Evolutionary conservation across 2,888 invertebrate genomes (phyloP).

Genomic region (Mycalesis mineus): DNA sequence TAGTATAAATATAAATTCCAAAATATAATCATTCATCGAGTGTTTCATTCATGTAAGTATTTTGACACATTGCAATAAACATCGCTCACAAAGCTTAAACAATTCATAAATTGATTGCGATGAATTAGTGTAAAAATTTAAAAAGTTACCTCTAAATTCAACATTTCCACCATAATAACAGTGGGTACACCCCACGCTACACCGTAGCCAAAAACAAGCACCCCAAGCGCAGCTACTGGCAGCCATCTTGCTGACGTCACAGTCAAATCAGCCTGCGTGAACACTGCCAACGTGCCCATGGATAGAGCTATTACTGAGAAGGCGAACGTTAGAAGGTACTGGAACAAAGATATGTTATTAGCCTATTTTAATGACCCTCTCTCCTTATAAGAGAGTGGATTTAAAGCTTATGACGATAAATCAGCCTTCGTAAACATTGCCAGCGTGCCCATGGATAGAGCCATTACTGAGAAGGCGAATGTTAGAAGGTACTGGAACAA

Average conservation of each 20-base stretch:
- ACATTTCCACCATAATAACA: conserved; percentile 50
- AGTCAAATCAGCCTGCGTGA: conserved; percentile 53
- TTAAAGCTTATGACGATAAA: too few relatives aligned
- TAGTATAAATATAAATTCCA: too few relatives aligned
- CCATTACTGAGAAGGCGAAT: conserved; percentile 49
- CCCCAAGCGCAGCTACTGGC: conserved; percentile 44
- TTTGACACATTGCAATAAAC: too few relatives aligned
- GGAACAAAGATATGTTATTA: conserved; percentile 29
- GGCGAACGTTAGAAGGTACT: conserved; percentile 54
- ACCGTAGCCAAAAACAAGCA: conserved; percentile 54
- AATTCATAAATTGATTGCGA: too few relatives aligned
- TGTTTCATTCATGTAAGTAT: too few relatives aligned
- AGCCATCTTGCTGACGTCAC: conserved; percentile 46
- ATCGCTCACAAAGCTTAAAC: too few relatives aligned
- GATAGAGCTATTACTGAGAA: conserved; percentile 53
- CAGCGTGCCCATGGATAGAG: conserved; percentile 52
- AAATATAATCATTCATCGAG: too few relatives aligned
- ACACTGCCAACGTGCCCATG: conserved; percentile 56
- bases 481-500: conserved; percentile 54
- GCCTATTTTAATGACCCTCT: too few relatives aligned
- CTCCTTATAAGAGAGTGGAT: too few relatives aligned
- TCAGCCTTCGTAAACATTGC: conserved; percentile 60
- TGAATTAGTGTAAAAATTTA: too few relatives aligned
- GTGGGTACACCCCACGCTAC: conserved; percentile 51
- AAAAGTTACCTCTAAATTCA: conserved; percentile 52